Conservation (phyloP, 2,888 invertebrate species). For the Tipula lateralis region DNA sequence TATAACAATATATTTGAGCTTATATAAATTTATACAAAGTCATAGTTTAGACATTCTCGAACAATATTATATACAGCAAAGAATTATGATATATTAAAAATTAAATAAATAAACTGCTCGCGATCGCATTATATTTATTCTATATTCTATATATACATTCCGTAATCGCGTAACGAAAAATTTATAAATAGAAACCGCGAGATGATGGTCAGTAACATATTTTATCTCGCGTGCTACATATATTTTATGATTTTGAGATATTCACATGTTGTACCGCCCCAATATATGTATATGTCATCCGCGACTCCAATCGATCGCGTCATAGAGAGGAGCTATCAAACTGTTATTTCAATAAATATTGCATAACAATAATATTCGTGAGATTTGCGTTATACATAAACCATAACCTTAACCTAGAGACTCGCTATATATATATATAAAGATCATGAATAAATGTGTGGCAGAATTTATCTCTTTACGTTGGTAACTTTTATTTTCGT, state of each 20-base stretch:
- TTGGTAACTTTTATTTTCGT: background rate
- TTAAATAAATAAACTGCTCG: background rate
- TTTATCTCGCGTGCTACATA: no score
- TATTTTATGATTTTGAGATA: no score
- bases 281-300: no score
- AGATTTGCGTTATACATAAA: background rate
- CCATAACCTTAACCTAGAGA: background rate
- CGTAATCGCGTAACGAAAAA: background rate
- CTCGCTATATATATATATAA: background rate
- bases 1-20: no score
- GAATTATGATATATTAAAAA: background rate
- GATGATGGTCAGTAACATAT: background rate
- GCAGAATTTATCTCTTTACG: background rate
- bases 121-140: background rate
- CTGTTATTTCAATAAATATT: no score
- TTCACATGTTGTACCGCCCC: no score
- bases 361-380: no score
- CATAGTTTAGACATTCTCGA: no score
- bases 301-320: no score
- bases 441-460: background rate
- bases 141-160: background rate
- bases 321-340: no score
- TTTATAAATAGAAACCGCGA: background rate
- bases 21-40: no score
- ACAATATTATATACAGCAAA: no score